A percentile compares a stretch with the other conserved stretches of the same genome.
phyloP scores from a whole-genome alignment of 1,140 invertebrate genomes.

The Pantala flavescens region DNA sequence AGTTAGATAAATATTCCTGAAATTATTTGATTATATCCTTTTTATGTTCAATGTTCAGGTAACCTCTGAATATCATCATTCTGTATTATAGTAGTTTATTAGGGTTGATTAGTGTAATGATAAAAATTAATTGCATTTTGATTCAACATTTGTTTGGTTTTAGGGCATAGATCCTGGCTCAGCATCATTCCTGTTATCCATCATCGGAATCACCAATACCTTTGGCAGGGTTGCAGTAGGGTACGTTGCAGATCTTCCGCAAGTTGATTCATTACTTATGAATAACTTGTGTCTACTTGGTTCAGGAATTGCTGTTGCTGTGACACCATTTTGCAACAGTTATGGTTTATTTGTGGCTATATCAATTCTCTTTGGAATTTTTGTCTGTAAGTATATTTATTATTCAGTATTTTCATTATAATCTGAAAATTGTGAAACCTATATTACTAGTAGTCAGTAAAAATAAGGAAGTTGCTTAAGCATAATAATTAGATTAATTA shows the following conservation, averaged over 20 bases:
- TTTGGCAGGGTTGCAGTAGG: slow-evolving; percentile 78
- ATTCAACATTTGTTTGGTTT: slow-evolving; percentile 25
- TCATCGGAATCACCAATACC: slow-evolving; percentile 93
- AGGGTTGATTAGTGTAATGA: too few relatives aligned
- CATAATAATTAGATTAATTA: too few relatives aligned
- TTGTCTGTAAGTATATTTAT: slow-evolving; percentile 73
- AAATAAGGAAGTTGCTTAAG: too few relatives aligned
- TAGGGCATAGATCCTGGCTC: slow-evolving; percentile 60
- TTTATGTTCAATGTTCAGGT: too few relatives aligned
- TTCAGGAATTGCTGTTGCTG: slow-evolving; percentile 72
- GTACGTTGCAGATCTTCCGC: slow-evolving; percentile 44
- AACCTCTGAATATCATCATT: too few relatives aligned
- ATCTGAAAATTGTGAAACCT: slow-evolving; percentile 15
- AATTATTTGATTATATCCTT: too few relatives aligned
- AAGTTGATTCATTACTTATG: slow-evolving; percentile 79
- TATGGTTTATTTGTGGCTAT: slow-evolving; percentile 70
- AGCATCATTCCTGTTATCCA: slow-evolving; percentile 81
- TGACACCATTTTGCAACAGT: slow-evolving; percentile 71
- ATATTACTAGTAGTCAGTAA: too few relatives aligned
- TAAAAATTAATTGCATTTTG: too few relatives aligned
- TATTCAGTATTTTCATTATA: neutral
- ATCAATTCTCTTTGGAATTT: slow-evolving; percentile 87
- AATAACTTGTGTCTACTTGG: slow-evolving; percentile 90
- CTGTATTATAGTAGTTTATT: too few relatives aligned
- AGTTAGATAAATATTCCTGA: too few relatives aligned